Conservation (phyloP, 2,113 vertebrate genomes). For the Verasper variegatus region DNA sequence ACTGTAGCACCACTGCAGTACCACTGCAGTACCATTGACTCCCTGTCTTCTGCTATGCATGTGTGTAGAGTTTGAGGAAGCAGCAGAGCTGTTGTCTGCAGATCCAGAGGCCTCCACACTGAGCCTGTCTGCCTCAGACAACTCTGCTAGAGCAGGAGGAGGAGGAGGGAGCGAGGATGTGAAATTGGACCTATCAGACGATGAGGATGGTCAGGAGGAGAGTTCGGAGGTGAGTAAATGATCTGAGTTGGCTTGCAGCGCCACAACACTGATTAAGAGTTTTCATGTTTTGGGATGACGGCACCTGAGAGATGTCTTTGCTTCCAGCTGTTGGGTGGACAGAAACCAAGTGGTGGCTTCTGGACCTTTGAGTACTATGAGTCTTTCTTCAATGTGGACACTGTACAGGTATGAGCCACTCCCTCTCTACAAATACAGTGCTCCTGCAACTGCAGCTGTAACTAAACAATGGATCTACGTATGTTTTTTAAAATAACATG, state of each 20-base stretch:
- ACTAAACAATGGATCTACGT: background rate
- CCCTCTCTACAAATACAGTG: background rate
- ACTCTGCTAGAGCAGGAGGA: background rate
- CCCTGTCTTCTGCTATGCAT: background rate
- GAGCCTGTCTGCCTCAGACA: conserved; percentile 39
- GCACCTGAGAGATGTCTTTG: conserved; percentile 17
- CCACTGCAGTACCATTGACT: background rate
- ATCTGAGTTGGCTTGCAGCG: too few relatives aligned
- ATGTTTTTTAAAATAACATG: background rate
- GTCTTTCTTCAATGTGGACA: conserved; percentile 90
- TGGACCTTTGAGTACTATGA: conserved; percentile 92
- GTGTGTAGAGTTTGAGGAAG: conserved; percentile 86
- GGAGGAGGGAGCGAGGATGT: conserved; percentile 68
- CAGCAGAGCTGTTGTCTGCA: conserved; percentile 82
- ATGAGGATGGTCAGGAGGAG: conserved; percentile 81
- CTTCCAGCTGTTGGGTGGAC: conserved; percentile 83
- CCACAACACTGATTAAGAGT: background rate
- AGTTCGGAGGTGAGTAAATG: conserved; percentile 79
- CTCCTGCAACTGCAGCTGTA: background rate
- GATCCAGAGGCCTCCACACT: conserved; percentile 81
- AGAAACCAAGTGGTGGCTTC: conserved; percentile 82
- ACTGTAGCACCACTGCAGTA: background rate
- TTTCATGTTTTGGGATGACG: background rate
- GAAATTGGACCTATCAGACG: conserved; percentile 79
- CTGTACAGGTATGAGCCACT: conserved; percentile 82